These are phyloP conservation scores for Chromoteleia sp. DNA, from an alignment of 2,888 invertebrate genomes.

Conservation along the genomic window DNA sequence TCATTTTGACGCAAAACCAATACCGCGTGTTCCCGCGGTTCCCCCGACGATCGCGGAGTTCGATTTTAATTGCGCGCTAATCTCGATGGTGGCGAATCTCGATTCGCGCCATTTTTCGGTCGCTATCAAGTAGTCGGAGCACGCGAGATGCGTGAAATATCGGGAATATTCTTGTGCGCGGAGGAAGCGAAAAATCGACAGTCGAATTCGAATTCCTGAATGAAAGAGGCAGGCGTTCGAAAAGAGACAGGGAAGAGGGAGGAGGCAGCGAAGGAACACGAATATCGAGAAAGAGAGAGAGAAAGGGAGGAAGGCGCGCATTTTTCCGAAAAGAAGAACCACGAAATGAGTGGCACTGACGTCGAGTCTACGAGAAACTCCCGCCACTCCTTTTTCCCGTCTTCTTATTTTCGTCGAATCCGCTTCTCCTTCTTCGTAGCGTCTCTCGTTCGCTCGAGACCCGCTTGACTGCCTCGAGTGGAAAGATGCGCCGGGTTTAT, in stretches of 20 bases:
- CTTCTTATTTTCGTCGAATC: slow-evolving; percentile 40
- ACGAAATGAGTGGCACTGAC: slow-evolving; percentile 56
- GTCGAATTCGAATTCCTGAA: no score
- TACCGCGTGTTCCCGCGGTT: no score
- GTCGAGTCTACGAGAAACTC: slow-evolving; percentile 21
- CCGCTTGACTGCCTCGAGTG: slow-evolving; percentile 49
- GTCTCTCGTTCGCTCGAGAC: slow-evolving; percentile 36
- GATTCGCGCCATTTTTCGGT: no score
- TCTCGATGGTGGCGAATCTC: not conserved
- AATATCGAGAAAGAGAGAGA: not conserved
- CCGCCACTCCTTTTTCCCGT: slow-evolving; percentile 24
- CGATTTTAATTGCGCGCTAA: slow-evolving; percentile 28
- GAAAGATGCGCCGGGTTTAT: slow-evolving; percentile 52
- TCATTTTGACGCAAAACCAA: no score
- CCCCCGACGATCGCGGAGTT: not conserved
- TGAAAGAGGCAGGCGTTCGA: no score
- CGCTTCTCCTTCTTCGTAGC: slow-evolving; percentile 18
- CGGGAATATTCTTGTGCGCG: no score
- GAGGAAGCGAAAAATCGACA: no score
- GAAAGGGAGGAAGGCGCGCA: slow-evolving; percentile 5
- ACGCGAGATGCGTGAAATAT: no score
- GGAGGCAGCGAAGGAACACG: not conserved
- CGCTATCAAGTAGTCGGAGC: no score
- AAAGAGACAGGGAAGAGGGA: not conserved
- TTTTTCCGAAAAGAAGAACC: slow-evolving; percentile 43